Percentiles rank a stretch among this genome's conserved stretches.
phyloP scores from a whole-genome alignment of 2,888 invertebrate genomes.

The Tyria jacobaeae region DNA sequence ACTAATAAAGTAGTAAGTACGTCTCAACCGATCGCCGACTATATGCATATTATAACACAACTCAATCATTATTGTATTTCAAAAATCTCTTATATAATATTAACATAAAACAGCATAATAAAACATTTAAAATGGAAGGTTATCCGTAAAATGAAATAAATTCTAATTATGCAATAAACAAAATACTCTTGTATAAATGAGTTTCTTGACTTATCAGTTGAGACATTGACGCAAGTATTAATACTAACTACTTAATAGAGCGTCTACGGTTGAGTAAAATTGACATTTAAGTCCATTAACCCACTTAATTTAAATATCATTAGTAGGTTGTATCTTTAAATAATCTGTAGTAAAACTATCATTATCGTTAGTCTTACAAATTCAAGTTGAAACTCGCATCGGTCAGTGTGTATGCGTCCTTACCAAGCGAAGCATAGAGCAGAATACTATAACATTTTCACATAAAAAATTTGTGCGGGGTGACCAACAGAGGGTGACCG shows the following conservation, averaged over 20 bases:
- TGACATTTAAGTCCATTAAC: conserved; percentile 11
- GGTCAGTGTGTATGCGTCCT: conserved; percentile 51
- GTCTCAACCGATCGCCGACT: too few species aligned
- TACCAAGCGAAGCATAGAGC: conserved; percentile 24
- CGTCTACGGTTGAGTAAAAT: conserved; percentile 2
- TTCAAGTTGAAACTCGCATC: conserved; percentile 24
- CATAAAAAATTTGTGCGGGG: conserved; percentile 61
- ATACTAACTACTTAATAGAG: not conserved
- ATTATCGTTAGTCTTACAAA: not conserved
- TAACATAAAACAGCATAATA: not conserved
- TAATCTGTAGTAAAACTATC: not conserved
- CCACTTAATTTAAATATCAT: conserved; percentile 5
- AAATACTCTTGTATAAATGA: not conserved
- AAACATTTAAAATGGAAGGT: not conserved
- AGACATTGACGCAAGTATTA: not conserved
- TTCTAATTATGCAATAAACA: not conserved
- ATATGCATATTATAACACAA: too few species aligned
- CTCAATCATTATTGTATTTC: not conserved
- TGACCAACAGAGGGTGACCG: conserved; percentile 75
- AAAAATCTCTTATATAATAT: not conserved
- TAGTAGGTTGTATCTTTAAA: not conserved
- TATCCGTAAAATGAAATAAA: not conserved
- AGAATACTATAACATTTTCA: conserved; percentile 46
- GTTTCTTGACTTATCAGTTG: not conserved
- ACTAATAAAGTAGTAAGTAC: too few species aligned